Evolutionary conservation across 2,888 invertebrate genomes (phyloP).

Genomic region (Drosophila algonquin): DNA sequence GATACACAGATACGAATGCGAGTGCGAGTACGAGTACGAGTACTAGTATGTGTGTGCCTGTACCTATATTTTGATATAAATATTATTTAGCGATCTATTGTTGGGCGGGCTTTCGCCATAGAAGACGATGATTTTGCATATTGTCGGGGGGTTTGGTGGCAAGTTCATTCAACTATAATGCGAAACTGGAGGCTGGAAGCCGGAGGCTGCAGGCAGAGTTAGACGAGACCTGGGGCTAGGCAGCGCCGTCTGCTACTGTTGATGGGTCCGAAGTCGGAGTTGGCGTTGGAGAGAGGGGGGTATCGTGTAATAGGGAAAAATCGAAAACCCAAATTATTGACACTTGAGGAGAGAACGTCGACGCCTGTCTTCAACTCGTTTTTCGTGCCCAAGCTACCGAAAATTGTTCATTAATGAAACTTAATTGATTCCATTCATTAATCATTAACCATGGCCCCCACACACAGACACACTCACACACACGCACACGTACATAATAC

Average conservation of each 20-base stretch:
- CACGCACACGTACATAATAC: not conserved
- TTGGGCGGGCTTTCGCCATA: slow-evolving; percentile 58
- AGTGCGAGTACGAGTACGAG: not conserved
- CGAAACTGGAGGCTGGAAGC: slow-evolving; percentile 19
- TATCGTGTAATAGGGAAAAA: slow-evolving; percentile 23
- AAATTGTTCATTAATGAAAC: slow-evolving; percentile 82
- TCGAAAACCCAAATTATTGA: slow-evolving; percentile 72
- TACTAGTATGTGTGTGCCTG: not conserved
- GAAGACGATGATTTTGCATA: slow-evolving; percentile 72
- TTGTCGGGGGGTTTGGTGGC: slow-evolving; percentile 38
- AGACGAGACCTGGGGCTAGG: not conserved
- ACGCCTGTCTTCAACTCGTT: slow-evolving; percentile 48
- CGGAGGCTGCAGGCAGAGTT: slow-evolving; percentile 8
- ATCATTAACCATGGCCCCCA: slow-evolving; percentile 74
- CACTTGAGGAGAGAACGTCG: slow-evolving; percentile 73
- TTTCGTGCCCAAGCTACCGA: slow-evolving; percentile 60
- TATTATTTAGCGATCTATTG: slow-evolving; percentile 71
- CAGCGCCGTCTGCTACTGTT: too few species aligned
- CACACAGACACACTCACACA: not conserved
- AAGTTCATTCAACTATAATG: slow-evolving; percentile 56
- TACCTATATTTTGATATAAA: slow-evolving; percentile 63
- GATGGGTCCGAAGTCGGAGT: too few species aligned
- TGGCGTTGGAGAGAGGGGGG: too few species aligned
- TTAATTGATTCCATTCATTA: slow-evolving; percentile 83
- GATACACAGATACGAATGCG: slow-evolving; percentile 3